These are phyloP conservation scores for Arctia plantaginis DNA, from an alignment of 2,888 invertebrate genomes.

Conservation along the genomic window DNA sequence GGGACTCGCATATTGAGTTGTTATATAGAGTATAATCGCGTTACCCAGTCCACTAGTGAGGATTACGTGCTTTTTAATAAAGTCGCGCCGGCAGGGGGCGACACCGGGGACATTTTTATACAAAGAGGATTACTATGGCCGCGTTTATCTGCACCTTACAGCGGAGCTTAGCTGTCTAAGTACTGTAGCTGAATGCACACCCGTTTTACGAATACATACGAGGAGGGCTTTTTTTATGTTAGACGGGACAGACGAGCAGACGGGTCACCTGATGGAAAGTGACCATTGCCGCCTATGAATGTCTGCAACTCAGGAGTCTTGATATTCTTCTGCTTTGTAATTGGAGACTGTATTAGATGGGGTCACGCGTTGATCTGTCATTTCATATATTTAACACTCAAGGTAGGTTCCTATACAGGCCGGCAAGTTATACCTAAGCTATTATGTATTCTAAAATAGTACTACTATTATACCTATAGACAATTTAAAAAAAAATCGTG, in stretches of 20 bases:
- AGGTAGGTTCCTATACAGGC: not conserved
- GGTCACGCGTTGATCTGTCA: not conserved
- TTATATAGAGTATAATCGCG: conserved; percentile 83
- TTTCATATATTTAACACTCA: not conserved
- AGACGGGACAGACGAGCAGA: too few relatives aligned
- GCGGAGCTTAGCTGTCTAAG: conserved; percentile 82
- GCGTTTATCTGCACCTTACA: conserved; percentile 86
- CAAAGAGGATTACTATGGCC: conserved; percentile 85
- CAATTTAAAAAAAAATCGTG: too few relatives aligned
- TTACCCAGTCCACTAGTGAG: conserved; percentile 84
- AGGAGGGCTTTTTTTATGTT: conserved; percentile 8
- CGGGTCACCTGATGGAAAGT: too few relatives aligned
- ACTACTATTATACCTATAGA: too few relatives aligned
- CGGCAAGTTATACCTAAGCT: not conserved
- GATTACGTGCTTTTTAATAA: conserved; percentile 86
- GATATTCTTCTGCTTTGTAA: conserved; percentile 20
- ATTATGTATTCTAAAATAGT: not conserved
- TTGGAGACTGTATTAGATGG: conserved; percentile 7
- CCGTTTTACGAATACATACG: conserved; percentile 61
- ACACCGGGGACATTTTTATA: conserved; percentile 84
- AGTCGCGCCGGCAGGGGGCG: conserved; percentile 77
- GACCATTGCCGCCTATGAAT: too few relatives aligned
- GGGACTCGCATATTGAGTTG: conserved; percentile 79
- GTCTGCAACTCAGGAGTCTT: too few relatives aligned
- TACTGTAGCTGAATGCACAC: conserved; percentile 77